phyloP scores from a whole-genome alignment of 2,888 invertebrate genomes.

The Agonopterix arenella region DNA sequence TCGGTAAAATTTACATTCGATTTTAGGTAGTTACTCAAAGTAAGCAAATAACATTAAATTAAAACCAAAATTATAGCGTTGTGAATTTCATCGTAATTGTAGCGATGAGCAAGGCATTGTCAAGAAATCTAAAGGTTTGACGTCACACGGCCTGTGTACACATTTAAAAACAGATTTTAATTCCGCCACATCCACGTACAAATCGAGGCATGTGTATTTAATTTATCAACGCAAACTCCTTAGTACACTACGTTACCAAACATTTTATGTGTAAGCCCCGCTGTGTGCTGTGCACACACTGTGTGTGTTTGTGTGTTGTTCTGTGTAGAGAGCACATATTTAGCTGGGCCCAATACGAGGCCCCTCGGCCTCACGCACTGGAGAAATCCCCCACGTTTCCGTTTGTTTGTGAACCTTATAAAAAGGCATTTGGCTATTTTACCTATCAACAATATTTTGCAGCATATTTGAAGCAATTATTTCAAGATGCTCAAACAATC shows the following conservation, averaged over 20 bases:
- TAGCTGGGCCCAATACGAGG: constrained; percentile 51
- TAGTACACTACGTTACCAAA: constrained; percentile 69
- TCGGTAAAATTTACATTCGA: no score
- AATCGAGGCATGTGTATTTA: constrained; percentile 47
- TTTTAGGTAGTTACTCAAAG: no score
- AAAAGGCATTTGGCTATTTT: no score
- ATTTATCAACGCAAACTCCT: constrained; percentile 66
- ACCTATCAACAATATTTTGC: no score
- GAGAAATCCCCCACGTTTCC: constrained; percentile 2
- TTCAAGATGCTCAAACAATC: no score
- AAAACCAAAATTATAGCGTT: no score
- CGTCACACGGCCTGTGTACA: constrained; percentile 2
- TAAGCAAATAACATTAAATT: no score
- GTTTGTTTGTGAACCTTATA: no score
- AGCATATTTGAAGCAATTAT: no score
- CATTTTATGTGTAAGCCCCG: constrained; percentile 65
- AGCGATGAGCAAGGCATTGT: no score
- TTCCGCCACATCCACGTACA: constrained; percentile 5
- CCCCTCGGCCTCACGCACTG: constrained; percentile 26
- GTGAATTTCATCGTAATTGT: no score
- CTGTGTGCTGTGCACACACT: constrained; percentile 51
- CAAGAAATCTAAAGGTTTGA: no score
- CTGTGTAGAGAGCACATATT: constrained; percentile 61
- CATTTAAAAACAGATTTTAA: constrained; percentile 5
- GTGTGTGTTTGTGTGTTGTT: constrained; percentile 43